A percentile compares a stretch with the other conserved stretches of the same genome.
These are phyloP conservation scores for Tragelaphus imberbis DNA, from an alignment of 2,113 vertebrate genomes.

Conservation along the genomic window DNA sequence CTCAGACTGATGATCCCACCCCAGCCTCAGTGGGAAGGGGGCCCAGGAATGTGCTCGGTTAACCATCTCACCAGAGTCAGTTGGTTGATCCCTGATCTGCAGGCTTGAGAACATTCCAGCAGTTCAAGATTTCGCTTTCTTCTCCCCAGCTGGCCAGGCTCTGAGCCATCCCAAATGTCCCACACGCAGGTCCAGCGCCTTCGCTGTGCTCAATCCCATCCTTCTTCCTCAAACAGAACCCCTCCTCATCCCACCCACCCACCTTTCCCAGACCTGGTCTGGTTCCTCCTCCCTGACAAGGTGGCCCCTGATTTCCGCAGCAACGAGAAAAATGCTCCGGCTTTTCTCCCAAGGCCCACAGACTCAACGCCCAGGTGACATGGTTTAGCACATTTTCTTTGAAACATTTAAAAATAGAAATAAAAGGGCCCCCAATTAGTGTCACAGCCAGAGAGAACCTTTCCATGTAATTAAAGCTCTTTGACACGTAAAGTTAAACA, in stretches of 20 bases:
- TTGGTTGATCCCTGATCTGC: neutral
- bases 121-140: fast-evolving
- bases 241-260: neutral
- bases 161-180: neutral
- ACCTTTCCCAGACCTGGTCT: neutral
- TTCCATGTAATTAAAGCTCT: neutral
- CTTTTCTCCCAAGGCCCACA: neutral
- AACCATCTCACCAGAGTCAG: neutral
- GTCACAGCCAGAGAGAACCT: too few relatives aligned
- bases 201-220: fast-evolving
- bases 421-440: neutral
- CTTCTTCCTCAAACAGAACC: neutral
- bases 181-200: fast-evolving
- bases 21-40: neutral
- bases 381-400: fast-evolving
- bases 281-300: fast-evolving
- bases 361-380: fast-evolving
- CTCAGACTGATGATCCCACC: fast-evolving
- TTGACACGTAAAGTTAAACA: neutral
- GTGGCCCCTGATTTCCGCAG: fast-evolving
- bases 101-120: fast-evolving
- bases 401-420: neutral
- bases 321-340: neutral
- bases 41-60: neutral
- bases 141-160: neutral